Percentiles rank a stretch among this genome's conserved stretches.
Evolutionary conservation across 1,140 invertebrate species (phyloP).

Genomic region (Zaprionus capensis): DNA sequence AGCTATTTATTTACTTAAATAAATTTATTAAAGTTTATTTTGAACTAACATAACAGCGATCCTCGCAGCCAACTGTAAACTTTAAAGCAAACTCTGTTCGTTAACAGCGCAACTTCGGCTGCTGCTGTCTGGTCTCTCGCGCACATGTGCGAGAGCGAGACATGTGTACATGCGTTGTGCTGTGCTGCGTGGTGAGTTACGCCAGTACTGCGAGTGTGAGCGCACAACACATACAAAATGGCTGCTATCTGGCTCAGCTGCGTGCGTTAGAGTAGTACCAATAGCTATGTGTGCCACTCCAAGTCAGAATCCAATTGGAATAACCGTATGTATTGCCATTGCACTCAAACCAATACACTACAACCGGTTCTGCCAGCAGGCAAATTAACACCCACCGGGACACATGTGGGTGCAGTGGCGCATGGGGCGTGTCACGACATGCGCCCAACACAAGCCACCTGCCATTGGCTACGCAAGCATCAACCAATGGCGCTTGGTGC

Average conservation of each 20-base stretch:
- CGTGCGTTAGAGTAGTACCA: constrained; percentile 35
- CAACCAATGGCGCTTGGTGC: constrained; percentile 17
- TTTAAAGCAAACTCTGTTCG: constrained; percentile 22
- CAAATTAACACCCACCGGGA: constrained; percentile 53
- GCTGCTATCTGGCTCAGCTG: constrained; percentile 27
- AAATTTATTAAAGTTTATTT: neutral
- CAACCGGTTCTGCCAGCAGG: constrained; percentile 59
- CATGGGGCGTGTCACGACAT: constrained; percentile 42
- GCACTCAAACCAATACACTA: constrained; percentile 19
- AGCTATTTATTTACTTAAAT: too few species aligned
- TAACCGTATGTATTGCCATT: constrained; percentile 22
- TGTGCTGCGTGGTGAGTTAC: constrained; percentile 38
- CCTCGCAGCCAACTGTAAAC: neutral
- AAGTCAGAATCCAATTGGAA: constrained; percentile 66
- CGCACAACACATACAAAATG: constrained; percentile 64
- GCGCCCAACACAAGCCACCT: constrained; percentile 17
- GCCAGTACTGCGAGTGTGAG: constrained; percentile 36
- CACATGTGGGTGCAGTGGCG: constrained; percentile 49
- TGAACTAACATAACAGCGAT: neutral
- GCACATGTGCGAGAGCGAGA: constrained; percentile 8
- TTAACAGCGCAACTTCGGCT: constrained; percentile 30
- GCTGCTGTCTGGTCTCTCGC: neutral
- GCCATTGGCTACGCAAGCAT: constrained; percentile 18
- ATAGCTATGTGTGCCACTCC: neutral
- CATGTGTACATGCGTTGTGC: constrained; percentile 11